phyloP scores from a whole-genome alignment of 2,888 invertebrate genomes.

The Agrochola lota region DNA sequence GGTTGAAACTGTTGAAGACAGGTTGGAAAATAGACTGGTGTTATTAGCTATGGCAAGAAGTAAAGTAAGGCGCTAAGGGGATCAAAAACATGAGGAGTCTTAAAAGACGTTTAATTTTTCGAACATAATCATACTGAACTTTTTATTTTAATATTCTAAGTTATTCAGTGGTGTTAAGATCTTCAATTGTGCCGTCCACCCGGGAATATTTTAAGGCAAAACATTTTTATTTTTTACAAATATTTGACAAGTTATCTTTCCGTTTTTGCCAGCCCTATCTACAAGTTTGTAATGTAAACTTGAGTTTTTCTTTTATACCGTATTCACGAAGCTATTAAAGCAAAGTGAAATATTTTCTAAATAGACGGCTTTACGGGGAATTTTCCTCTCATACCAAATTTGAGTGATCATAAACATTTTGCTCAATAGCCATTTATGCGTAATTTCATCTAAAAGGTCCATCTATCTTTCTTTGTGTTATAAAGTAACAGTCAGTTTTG shows the following conservation, averaged over 20 bases:
- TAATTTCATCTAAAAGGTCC: constrained; percentile 16
- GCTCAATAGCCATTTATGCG: neutral
- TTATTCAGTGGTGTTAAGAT: neutral
- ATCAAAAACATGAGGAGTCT: too few relatives aligned
- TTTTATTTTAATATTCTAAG: neutral
- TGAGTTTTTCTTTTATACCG: constrained; percentile 39
- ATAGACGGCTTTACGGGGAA: constrained; percentile 27
- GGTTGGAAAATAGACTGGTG: neutral
- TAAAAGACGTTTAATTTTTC: neutral
- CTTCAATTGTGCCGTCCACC: neutral
- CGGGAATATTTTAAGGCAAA: neutral
- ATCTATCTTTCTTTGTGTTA: neutral
- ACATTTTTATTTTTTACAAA: neutral
- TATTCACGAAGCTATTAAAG: constrained; percentile 40
- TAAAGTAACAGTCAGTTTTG: neutral
- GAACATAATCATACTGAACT: neutral
- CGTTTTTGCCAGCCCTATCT: constrained; percentile 50
- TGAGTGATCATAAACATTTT: constrained; percentile 27
- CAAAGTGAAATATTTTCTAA: constrained; percentile 57
- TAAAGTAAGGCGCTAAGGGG: neutral
- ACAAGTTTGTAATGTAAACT: constrained; percentile 45
- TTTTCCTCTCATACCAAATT: constrained; percentile 38
- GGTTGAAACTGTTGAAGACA: constrained; percentile 44
- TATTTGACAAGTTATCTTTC: neutral
- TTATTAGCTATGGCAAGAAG: neutral